Percentiles rank a stretch among this genome's conserved stretches.
phyloP scores from a whole-genome alignment of 2,797 vertebrate genomes.

The Gila robusta region DNA sequence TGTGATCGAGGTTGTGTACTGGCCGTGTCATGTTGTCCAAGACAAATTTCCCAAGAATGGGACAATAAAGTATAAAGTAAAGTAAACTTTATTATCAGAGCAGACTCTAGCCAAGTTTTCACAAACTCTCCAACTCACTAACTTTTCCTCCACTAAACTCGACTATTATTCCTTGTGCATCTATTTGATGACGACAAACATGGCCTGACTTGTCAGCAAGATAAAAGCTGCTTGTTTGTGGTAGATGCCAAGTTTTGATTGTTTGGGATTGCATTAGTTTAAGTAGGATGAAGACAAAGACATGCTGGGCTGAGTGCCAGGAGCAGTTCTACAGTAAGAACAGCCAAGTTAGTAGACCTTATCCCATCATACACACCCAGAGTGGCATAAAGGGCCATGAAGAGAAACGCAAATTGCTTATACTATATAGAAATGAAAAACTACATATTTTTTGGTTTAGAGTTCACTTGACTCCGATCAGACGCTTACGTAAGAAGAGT shows the following conservation, averaged over 20 bases:
- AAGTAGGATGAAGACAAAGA: conserved; percentile 35
- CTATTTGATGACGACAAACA: conserved; percentile 55
- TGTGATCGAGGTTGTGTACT: too few species aligned
- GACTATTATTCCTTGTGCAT: conserved; percentile 52
- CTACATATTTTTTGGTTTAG: background rate
- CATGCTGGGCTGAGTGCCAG: conserved; percentile 51
- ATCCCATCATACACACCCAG: conserved; percentile 29
- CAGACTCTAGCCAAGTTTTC: background rate
- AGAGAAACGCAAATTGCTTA: conserved; percentile 4
- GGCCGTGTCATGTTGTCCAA: too few species aligned
- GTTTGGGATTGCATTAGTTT: conserved; percentile 66
- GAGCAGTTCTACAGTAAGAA: conserved; percentile 11
- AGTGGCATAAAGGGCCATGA: background rate
- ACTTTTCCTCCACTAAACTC: conserved; percentile 49
- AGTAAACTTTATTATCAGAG: background rate
- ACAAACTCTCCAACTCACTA: background rate
- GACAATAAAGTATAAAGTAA: too few species aligned
- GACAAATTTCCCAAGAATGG: too few species aligned
- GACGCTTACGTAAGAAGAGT: background rate
- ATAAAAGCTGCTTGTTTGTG: conserved; percentile 50
- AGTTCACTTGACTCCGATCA: background rate
- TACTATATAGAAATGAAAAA: conserved; percentile 5
- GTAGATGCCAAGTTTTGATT: conserved; percentile 59
- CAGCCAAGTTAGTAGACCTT: conserved; percentile 28
- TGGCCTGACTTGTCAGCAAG: conserved; percentile 57